Percentiles rank a stretch among this genome's conserved stretches.
Conservation (phyloP, 2,888 invertebrate genomes). For the Bursaphelenchus okinawaensis region DNA sequence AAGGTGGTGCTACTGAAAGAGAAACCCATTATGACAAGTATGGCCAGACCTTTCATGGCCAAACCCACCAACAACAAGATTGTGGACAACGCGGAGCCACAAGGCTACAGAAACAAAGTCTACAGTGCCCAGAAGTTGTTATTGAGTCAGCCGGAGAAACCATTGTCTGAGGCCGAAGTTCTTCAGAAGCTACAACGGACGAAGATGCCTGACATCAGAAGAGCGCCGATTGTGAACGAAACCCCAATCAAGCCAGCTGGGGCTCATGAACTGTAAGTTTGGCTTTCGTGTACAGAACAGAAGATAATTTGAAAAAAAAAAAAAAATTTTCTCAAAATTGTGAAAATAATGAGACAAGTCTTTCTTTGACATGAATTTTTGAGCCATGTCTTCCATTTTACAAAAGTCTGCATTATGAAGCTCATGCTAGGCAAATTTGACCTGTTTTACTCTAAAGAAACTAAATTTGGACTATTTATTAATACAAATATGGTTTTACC, state of each 20-base stretch:
- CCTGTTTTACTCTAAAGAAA: too few relatives aligned
- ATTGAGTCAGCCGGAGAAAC: not conserved
- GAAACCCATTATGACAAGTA: not conserved
- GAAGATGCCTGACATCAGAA: not conserved
- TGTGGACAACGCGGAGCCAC: not conserved
- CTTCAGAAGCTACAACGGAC: not conserved
- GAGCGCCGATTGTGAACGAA: not conserved
- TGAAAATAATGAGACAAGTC: too few relatives aligned
- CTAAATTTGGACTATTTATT: too few relatives aligned
- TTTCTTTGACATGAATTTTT: too few relatives aligned
- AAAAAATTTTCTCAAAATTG: too few relatives aligned
- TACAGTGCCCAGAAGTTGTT: not conserved
- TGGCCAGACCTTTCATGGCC: too few relatives aligned
- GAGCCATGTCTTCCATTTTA: too few relatives aligned
- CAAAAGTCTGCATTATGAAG: too few relatives aligned
- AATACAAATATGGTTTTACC: not conserved
- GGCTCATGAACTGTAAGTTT: not conserved
- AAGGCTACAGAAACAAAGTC: not conserved
- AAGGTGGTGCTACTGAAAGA: not conserved
- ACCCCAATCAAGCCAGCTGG: not conserved
- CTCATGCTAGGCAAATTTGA: too few relatives aligned
- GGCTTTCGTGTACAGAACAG: too few relatives aligned
- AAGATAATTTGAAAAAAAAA: too few relatives aligned
- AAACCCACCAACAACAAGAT: not conserved
- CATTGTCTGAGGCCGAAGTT: not conserved